Evolutionary conservation across 2,797 vertebrate genomes (phyloP).

Genomic region (Discoglossus pictus): DNA sequence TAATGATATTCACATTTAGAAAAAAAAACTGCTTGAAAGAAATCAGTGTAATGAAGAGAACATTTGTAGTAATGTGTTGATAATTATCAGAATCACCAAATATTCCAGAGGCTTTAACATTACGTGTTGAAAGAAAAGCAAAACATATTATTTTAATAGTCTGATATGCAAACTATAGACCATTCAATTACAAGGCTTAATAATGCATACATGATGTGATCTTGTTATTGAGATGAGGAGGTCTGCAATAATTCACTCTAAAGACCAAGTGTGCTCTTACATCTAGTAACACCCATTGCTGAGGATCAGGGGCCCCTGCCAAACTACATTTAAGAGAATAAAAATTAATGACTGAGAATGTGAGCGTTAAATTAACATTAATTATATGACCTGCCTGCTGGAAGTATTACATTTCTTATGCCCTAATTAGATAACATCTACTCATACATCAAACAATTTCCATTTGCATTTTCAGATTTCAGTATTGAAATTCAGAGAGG

Average conservation of each 20-base stretch:
- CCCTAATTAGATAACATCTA: conserved; percentile 97
- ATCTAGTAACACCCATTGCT: conserved; percentile 80
- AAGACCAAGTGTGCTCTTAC: conserved; percentile 80
- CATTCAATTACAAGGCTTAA: conserved; percentile 99
- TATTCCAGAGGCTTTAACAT: conserved; percentile 94
- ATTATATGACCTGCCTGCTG: conserved; percentile 98
- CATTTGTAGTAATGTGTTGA: conserved; percentile 98
- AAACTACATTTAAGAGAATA: conserved; percentile 97
- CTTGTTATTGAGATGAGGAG: conserved; percentile 92
- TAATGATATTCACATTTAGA: conserved; percentile 71
- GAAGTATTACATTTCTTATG: conserved; percentile 98
- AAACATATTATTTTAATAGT: conserved; percentile 99
- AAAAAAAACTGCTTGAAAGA: conserved; percentile 79
- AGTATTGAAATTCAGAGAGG: conserved; percentile 73
- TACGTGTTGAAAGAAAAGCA: conserved; percentile 97
- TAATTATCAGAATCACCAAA: conserved; percentile 98
- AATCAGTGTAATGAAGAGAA: conserved; percentile 99
- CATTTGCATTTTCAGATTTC: conserved; percentile 79
- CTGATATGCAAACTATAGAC: conserved; percentile 99
- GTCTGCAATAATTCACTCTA: conserved; percentile 87
- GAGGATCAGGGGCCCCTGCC: conserved; percentile 82
- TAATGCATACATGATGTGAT: conserved; percentile 98
- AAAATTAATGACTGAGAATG: conserved; percentile 97
- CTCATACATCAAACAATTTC: conserved; percentile 93
- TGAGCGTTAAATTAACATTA: conserved; percentile 99